A percentile compares a stretch with the other conserved stretches of the same genome.
Evolutionary conservation across 2,113 vertebrate genomes (phyloP).

Genomic region (Myanophis thanlyinensis): DNA sequence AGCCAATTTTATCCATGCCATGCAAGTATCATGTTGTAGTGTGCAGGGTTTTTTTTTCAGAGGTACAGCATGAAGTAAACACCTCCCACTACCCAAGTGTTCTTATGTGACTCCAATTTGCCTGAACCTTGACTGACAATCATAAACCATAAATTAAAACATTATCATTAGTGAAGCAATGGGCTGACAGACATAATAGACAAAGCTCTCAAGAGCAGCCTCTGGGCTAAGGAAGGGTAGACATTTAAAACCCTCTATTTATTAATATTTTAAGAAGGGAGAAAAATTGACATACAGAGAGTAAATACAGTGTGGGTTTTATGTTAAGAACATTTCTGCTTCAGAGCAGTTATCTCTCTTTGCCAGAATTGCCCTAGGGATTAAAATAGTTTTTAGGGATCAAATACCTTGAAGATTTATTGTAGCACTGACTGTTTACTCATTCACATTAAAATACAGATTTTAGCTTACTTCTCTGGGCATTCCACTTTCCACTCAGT

Average conservation of each 20-base stretch:
- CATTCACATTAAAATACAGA: slow-evolving; percentile 64
- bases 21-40: not conserved
- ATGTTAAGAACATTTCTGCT: slow-evolving; percentile 73
- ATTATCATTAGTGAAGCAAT: slow-evolving; percentile 19
- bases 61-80: slow-evolving; percentile 10
- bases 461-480: slow-evolving; percentile 49
- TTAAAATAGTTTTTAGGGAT: slow-evolving; percentile 78
- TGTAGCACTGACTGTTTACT: slow-evolving; percentile 69
- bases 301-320: slow-evolving; percentile 66
- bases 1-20: not conserved
- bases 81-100: not conserved
- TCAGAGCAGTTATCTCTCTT: slow-evolving; percentile 71
- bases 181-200: slow-evolving; percentile 8
- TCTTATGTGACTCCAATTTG: slow-evolving; percentile 12
- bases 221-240: not conserved
- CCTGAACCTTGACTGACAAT: slow-evolving; percentile 25
- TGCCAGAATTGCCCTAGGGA: slow-evolving; percentile 77
- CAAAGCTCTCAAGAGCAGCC: slow-evolving; percentile 14
- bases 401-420: slow-evolving; percentile 73
- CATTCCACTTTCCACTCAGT: slow-evolving; percentile 10
- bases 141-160: slow-evolving; percentile 41
- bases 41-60: not conserved
- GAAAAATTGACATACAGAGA: slow-evolving; percentile 21
- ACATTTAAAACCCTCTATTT: slow-evolving; percentile 30
- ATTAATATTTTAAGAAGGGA: slow-evolving; percentile 23